Base-by-base conservation (phyloP, 2,797 vertebrate species). In the Phrynocephalus vlangalii region DNA sequence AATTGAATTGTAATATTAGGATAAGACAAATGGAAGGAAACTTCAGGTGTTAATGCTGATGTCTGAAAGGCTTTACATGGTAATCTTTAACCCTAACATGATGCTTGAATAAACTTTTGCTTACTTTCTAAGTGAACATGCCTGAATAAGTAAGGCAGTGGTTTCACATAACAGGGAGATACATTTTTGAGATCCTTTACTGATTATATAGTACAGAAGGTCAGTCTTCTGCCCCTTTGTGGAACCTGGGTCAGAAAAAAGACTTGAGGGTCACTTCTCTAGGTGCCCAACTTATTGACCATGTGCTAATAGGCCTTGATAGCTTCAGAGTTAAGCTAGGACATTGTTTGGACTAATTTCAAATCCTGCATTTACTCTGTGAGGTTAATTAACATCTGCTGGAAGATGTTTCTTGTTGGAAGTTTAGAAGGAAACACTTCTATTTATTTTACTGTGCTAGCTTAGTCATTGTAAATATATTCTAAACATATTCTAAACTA, bases 291-390 rank as follows among this genome's bases (percentile, higher is more conserved):
- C 97, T 97, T 89, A 97, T 98, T 97, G 48, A 78, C 97, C 96
- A 97, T 97, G 96, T 97, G 97, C 97, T 98, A 97, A 97, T 98
- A 97, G 97, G 95, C 96, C 97, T 97, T 97, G 97, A 98, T 97
- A 97, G 97, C 93, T 92, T 93, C 91, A 95, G 89, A 93, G 91
- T 92, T 95, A 93, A 95, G 93, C 91, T 92, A 86, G 92, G 88
- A 92, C 92, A 93, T 94, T 94, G 88, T 94, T 94, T 94, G 91
- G 89, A 90, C 89, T 94, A 30, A 90, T 93, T 95, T 94, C 91
- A 94, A 95, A 91, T 95, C 94, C 91, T 91, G 28, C 60, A 66
- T 86, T 82, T 93, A 92, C 90, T 92, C 92, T 92, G 87, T 91
- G 91, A 92, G 92, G 92, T 94, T 95, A 94, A 94, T 95, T 94